These are phyloP conservation scores for Elegia similella DNA, from an alignment of 2,888 invertebrate genomes.

Conservation along the genomic window DNA sequence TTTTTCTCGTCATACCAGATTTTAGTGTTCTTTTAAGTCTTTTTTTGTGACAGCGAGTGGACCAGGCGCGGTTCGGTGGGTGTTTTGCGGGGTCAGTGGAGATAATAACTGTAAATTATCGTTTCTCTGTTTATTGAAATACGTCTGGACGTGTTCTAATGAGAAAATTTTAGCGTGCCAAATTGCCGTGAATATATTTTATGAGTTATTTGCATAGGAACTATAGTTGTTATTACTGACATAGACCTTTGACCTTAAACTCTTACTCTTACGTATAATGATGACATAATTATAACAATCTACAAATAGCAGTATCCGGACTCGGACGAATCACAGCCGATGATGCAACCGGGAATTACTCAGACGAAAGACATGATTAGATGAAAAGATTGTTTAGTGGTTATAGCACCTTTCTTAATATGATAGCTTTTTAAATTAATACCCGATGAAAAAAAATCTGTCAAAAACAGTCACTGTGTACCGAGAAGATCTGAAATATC, in stretches of 20 bases:
- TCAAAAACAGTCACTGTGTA: too few species aligned
- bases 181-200: slow-evolving; percentile 16
- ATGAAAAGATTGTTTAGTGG: too few species aligned
- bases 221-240: not conserved
- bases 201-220: slow-evolving; percentile 5
- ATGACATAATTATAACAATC: too few species aligned
- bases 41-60: slow-evolving; percentile 72
- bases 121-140: slow-evolving; percentile 77
- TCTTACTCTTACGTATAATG: not conserved
- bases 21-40: slow-evolving; percentile 65
- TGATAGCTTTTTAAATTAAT: too few species aligned
- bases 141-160: slow-evolving; percentile 66
- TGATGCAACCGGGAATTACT: too few species aligned
- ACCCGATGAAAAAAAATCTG: too few species aligned
- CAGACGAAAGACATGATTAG: too few species aligned
- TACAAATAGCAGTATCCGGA: too few species aligned
- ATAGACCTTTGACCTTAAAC: not conserved
- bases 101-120: slow-evolving; percentile 81
- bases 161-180: slow-evolving; percentile 50
- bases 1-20: slow-evolving; percentile 76
- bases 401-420: too few species aligned
- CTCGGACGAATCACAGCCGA: too few species aligned
- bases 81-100: slow-evolving; percentile 79
- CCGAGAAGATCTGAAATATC: too few species aligned
- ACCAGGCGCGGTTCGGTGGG: slow-evolving; percentile 69